A percentile compares a stretch with the other conserved stretches of the same genome.
Conservation (phyloP, 2,113 vertebrate genomes). For the Hipposideros armiger region DNA sequence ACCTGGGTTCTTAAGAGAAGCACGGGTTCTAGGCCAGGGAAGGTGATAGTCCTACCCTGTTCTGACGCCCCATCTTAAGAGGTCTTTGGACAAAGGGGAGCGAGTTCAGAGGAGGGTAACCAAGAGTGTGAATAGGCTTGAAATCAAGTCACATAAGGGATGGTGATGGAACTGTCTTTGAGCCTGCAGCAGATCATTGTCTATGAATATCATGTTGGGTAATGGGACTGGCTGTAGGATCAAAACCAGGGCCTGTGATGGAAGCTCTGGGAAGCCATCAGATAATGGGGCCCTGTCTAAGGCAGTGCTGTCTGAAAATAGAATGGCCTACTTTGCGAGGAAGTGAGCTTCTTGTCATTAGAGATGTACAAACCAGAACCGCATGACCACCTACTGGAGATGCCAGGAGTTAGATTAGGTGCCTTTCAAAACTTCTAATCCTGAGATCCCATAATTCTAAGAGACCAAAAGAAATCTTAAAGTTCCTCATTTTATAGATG, state of each 20-base stretch:
- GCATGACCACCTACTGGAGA: not conserved
- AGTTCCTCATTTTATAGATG: not conserved
- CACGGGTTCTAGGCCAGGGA: not conserved
- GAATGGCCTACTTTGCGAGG: not conserved
- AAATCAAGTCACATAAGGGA: not conserved
- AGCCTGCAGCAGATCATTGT: not conserved
- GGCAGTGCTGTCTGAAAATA: not conserved
- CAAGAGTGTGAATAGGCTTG: not conserved
- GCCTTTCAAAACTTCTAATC: not conserved
- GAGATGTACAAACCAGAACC: not conserved
- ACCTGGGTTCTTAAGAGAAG: not conserved
- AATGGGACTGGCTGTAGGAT: too few species aligned
- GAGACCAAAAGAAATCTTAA: constrained; percentile 8
- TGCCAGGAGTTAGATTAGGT: not conserved
- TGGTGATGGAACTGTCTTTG: not conserved
- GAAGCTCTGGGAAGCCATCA: not conserved
- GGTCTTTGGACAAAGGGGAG: not conserved
- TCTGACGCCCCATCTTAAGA: not conserved
- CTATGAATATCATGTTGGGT: not conserved
- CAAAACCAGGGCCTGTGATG: not conserved
- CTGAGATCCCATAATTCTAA: not conserved
- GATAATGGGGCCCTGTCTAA: not conserved
- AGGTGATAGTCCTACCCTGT: not conserved
- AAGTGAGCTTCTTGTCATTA: not conserved
- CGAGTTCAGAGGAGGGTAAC: not conserved